A percentile compares a stretch with the other conserved stretches of the same genome.
Evolutionary conservation across 2,797 vertebrate species (phyloP).

Genomic region (Cygnus olor): DNA sequence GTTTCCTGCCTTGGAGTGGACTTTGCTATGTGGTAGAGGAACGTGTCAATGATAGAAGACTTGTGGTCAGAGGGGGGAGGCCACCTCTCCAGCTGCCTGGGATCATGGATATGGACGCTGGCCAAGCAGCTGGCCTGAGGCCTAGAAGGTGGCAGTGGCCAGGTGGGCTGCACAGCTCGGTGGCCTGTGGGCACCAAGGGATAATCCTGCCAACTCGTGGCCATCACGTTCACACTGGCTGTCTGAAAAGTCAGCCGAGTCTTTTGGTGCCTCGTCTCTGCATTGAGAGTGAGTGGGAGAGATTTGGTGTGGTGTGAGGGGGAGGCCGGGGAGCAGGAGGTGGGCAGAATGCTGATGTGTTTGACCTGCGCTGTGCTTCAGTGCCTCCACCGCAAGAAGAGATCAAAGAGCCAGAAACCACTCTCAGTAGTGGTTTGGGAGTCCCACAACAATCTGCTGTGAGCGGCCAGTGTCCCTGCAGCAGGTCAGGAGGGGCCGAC

Average conservation of each 20-base stretch:
- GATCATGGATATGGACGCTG: accelerated
- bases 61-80: neutral
- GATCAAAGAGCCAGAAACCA: neutral
- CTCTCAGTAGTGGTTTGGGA: neutral
- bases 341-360: too few species aligned
- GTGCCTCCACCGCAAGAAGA: neutral
- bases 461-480: neutral
- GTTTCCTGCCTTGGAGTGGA: too few species aligned
- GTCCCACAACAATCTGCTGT: neutral
- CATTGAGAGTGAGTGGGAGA: too few species aligned
- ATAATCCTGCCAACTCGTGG: too few species aligned
- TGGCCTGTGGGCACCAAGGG: neutral
- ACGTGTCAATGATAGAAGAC: too few species aligned
- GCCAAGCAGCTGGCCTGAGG: neutral
- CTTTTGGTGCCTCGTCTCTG: too few species aligned
- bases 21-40: too few species aligned
- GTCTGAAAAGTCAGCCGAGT: too few species aligned
- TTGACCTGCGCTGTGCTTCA: too few species aligned
- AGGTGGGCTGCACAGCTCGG: neutral
- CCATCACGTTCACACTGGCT: too few species aligned
- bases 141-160: neutral
- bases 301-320: too few species aligned
- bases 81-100: neutral
- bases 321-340: too few species aligned
- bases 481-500: neutral